Evolutionary conservation across 2,797 vertebrate species (phyloP), one percentile per base, ranked within the genome.

Genomic region (Pseudochaenichthys georgianus): DNA sequence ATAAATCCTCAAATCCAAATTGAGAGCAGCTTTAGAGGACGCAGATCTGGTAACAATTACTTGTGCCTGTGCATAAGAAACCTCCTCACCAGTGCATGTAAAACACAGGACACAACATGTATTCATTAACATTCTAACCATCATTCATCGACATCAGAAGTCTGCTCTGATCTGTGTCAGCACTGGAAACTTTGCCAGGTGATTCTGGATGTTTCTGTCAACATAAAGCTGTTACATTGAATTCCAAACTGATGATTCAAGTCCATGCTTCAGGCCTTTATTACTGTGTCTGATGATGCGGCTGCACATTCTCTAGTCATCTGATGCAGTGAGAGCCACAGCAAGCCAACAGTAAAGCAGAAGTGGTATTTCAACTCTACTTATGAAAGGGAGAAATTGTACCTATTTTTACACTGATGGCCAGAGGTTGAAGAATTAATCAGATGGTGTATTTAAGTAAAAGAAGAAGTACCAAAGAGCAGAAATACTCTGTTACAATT

Each of bases 1-100:
- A 82, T 64, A 85, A 84, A 87, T 78, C 70, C 78, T 67, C 16
- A n/a, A n/a, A n/a, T n/a, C n/a, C 70, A 91, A 87, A 88, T 77
- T 79, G 69, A 83, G 80, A 86, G 78, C 77, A 91, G 88, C 81
- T n/a, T n/a, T 17, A 50, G n/a, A n/a, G 17, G n/a, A 38, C 34
- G 8, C 34, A 38, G 34, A 38, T 38, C 34, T 38, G 34, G 34
- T 38, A 38, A 38, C 34, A 38, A 38, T 38, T 38, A 38, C 34
- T 6, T 8, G 34, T 34, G 34, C 34, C 28, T 38, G 7, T 38
- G 34, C 34, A 38, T 9, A 38, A 38, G 8, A 38, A 9, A 38
- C 34, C 7, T 38, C 34, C 2, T 38, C 34, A 38, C 34, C 6
- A 38, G 34, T 38, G 34, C 34, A 38, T 7, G 7, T 38, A 38